Evolutionary conservation across 2,113 vertebrate species (phyloP).

Genomic region (Cygnus atratus): DNA sequence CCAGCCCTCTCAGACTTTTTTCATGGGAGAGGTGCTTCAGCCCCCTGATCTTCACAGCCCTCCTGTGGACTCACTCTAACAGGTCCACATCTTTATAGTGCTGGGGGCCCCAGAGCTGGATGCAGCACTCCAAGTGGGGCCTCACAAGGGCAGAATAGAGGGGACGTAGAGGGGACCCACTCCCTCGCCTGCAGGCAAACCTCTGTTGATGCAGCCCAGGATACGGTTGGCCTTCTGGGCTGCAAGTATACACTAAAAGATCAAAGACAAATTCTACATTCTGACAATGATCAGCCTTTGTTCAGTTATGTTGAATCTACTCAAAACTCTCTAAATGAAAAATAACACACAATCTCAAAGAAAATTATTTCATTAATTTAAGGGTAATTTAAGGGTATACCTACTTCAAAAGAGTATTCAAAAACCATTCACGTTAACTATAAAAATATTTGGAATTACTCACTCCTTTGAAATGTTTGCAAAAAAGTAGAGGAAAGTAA

Average conservation of each 20-base stretch:
- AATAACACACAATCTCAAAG: background rate
- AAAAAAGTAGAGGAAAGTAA: background rate
- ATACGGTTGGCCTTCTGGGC: too few relatives aligned
- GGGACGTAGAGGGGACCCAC: too few relatives aligned
- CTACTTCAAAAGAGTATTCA: background rate
- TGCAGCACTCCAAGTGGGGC: too few relatives aligned
- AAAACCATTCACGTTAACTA: background rate
- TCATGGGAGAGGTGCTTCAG: too few relatives aligned
- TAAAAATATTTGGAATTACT: background rate
- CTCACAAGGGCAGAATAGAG: too few relatives aligned
- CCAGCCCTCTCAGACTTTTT: too few relatives aligned
- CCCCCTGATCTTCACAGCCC: too few relatives aligned
- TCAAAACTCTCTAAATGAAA: background rate
- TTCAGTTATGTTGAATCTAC: background rate
- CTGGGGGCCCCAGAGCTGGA: too few relatives aligned
- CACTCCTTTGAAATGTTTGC: background rate
- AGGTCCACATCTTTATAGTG: too few relatives aligned
- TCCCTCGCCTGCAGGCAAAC: too few relatives aligned
- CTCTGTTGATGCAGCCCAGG: too few relatives aligned
- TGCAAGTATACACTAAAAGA: background rate
- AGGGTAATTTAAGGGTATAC: background rate
- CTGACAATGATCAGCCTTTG: background rate
- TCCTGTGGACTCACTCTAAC: too few relatives aligned
- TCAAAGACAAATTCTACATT: background rate
- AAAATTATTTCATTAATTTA: background rate